Evolutionary conservation across 2,888 invertebrate species (phyloP).

Genomic region (Hedya salicella): DNA sequence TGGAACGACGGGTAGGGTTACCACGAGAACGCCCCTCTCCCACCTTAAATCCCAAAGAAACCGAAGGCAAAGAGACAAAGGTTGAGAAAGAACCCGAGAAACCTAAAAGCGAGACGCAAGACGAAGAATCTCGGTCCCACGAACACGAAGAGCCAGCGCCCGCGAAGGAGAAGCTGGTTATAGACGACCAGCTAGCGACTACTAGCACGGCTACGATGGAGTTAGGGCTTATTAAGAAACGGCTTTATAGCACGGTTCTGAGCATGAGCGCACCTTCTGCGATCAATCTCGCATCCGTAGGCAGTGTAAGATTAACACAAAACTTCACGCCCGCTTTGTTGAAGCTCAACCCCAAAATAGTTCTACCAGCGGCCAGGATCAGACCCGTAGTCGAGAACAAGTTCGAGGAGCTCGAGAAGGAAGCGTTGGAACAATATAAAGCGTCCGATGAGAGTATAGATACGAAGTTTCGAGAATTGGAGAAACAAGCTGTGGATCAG

Average conservation of each 20-base stretch:
- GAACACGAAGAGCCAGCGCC: constrained; percentile 50
- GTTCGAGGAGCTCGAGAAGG: constrained; percentile 85
- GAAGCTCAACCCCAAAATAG: constrained; percentile 75
- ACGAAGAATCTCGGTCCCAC: constrained; percentile 41
- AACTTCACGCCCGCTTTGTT: constrained; percentile 73
- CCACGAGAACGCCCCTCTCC: constrained; percentile 68
- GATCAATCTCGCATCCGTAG: constrained; percentile 62
- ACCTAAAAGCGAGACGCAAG: constrained; percentile 45
- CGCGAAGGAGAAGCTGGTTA: constrained; percentile 56
- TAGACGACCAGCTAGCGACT: constrained; percentile 66
- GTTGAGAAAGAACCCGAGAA: not conserved
- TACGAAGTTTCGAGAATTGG: constrained; percentile 86
- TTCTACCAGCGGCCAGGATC: constrained; percentile 65
- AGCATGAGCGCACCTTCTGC: constrained; percentile 76
- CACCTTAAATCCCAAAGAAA: constrained; percentile 49
- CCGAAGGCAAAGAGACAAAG: not conserved
- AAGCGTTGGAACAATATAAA: constrained; percentile 86
- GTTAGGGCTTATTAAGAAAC: constrained; percentile 68
- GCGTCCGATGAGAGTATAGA: constrained; percentile 85
- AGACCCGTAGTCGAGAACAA: constrained; percentile 71
- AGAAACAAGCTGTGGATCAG: constrained; percentile 88
- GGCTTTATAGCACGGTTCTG: constrained; percentile 83
- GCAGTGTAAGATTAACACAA: constrained; percentile 69
- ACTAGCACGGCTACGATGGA: constrained; percentile 70
- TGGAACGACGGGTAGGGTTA: constrained; percentile 72